Base-by-base conservation (phyloP, 2,113 vertebrate species). In the Dolichotis patagonum region DNA sequence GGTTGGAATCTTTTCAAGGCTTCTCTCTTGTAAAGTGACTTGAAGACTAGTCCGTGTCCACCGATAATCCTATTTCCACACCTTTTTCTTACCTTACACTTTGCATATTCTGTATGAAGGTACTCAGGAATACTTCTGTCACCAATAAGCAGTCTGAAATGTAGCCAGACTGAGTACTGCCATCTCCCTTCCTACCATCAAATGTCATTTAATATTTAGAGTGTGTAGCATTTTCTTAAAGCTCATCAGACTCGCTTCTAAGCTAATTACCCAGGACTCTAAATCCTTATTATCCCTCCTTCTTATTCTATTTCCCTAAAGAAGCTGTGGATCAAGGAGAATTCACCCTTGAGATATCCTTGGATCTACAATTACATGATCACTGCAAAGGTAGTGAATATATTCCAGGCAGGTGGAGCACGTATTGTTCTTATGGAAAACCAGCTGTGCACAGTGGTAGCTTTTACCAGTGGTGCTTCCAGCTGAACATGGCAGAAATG, bases 251-350 rank as follows among this genome's bases (percentile, higher is more conserved):
- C 32, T 80, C 90, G 43, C 63, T 96, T 96, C 67, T 92, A 88
- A 95, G 95, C 16, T 56, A 81, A 83, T 97, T 82, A 96, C 52
- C 71, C 12, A 12, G 58, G 63, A 91, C 90, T 35, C 46, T 26
- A 95, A 92, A 94, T 95, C 85, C n/a, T 85, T 92, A 94, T 91
- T 91, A 71, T 91, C 46, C 26, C 12, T 85, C n/a, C 58, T 78
- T 86, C 69, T 94, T 90, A 63, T 96, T 97, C 32, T 97, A 35
- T 63, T 96, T 91, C 90, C 90, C 78, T 80, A 63, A 96, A 90
- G 54, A 95, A 93, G 77, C 46, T 87, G 17, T 90, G 41, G 95
- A 92, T 88, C 92, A 93, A 97, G 81, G 83, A 93, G 62, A 94
- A 89, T 85, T 93, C 86, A 86, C 84, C 93, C 86, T 96, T 96